These are phyloP conservation scores for Drosophila virilis DNA, from an alignment of 1,140 invertebrate species.

Conservation along the genomic window DNA sequence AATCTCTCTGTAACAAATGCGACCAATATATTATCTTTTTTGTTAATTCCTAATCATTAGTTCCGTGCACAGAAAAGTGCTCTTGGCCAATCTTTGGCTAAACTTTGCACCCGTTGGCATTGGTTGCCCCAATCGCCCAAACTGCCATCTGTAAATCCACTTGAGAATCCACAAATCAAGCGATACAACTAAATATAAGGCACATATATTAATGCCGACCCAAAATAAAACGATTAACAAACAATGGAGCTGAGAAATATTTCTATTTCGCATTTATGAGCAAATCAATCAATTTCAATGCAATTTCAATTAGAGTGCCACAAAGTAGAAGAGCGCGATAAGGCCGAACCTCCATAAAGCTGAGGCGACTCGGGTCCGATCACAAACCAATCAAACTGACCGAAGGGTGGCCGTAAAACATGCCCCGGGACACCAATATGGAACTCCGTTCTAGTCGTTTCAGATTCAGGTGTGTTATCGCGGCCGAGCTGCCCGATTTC, in stretches of 20 bases:
- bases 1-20: too few species aligned
- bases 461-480: conserved; percentile 21
- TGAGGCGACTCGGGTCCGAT: conserved; percentile 5
- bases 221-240: conserved; percentile 72
- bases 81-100: neutral
- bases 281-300: conserved; percentile 82
- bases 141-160: conserved; percentile 14
- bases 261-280: conserved; percentile 64
- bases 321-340: conserved; percentile 51
- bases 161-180: conserved; percentile 53
- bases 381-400: conserved; percentile 72
- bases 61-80: neutral
- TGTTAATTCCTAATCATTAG: too few species aligned
- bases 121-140: neutral
- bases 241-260: conserved; percentile 28
- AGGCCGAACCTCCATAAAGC: conserved; percentile 15
- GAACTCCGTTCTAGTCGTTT: conserved; percentile 8
- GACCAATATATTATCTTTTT: too few species aligned
- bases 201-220: conserved; percentile 25
- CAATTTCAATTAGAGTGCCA: conserved; percentile 75
- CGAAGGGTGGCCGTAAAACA: conserved; percentile 37
- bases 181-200: conserved; percentile 26
- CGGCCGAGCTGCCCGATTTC: neutral
- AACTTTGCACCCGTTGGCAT: conserved; percentile 12
- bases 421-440: neutral